Conservation (phyloP, 2,113 vertebrate species). For the Euleptes europaea region DNA sequence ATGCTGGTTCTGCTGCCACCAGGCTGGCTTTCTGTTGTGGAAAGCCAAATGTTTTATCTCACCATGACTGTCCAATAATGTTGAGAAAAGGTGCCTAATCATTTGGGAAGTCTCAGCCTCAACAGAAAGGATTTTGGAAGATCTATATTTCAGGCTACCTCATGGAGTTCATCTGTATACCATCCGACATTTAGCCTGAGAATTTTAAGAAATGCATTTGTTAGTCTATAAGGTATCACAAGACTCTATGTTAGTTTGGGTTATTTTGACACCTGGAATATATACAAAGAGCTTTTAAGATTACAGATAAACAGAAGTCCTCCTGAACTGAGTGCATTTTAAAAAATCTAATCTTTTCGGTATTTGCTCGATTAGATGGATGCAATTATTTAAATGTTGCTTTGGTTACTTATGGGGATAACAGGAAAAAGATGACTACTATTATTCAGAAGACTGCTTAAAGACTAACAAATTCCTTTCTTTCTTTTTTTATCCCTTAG, state of each 20-base stretch:
- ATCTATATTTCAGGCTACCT: not conserved
- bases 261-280: no score
- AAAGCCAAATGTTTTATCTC: not conserved
- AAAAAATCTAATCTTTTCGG: not conserved
- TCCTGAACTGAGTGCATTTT: not conserved
- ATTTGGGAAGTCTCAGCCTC: not conserved
- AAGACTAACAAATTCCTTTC: no score
- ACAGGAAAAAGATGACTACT: constrained; percentile 16
- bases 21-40: not conserved
- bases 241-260: no score
- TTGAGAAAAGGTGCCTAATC: not conserved
- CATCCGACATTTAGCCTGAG: not conserved
- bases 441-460: not conserved
- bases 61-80: not conserved
- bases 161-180: not conserved
- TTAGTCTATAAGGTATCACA: no score
- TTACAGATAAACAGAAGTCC: no score
- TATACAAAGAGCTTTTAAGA: no score
- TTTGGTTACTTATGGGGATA: constrained; percentile 6
- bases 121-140: not conserved
- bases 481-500: no score
- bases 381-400: not conserved
- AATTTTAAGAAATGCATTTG: not conserved
- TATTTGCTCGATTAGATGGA: not conserved
- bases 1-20: not conserved